Conservation (phyloP, 1,140 invertebrate genomes). For the Diprion similis region DNA sequence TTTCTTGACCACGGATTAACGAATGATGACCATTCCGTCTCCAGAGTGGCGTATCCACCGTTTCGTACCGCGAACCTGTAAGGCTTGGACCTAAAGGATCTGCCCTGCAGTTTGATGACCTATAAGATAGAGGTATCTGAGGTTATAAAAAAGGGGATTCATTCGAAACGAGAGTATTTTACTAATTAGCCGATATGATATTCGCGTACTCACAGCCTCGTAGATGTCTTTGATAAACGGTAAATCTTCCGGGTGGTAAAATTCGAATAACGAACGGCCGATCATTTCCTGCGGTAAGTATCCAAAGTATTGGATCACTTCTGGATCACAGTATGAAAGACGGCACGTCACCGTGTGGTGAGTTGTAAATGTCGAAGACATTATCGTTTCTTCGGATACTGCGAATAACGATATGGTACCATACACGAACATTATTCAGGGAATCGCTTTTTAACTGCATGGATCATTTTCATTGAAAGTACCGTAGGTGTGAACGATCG, state of each 20-base stretch:
- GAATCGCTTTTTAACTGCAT: too few species aligned
- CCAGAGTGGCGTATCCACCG: conserved; percentile 80
- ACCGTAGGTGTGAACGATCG: neutral
- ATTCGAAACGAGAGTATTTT: neutral
- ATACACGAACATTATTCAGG: neutral
- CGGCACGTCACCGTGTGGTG: conserved; percentile 77
- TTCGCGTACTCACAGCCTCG: conserved; percentile 73
- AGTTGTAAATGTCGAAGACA: conserved; percentile 73
- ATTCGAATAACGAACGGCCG: conserved; percentile 81
- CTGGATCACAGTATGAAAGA: conserved; percentile 78
- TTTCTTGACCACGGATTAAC: conserved; percentile 92
- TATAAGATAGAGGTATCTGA: conserved; percentile 27
- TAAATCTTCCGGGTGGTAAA: conserved; percentile 89
- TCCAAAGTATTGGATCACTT: conserved; percentile 82
- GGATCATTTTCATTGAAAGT: too few species aligned
- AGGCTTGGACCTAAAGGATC: conserved; percentile 78
- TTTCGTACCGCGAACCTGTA: conserved; percentile 84
- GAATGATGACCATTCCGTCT: conserved; percentile 94
- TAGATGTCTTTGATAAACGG: conserved; percentile 81
- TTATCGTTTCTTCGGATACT: conserved; percentile 71
- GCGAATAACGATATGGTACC: conserved; percentile 14
- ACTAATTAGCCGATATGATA: neutral
- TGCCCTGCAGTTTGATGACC: conserved; percentile 69
- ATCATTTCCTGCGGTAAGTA: conserved; percentile 89
- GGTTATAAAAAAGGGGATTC: neutral